phyloP scores from a whole-genome alignment of 2,113 vertebrate genomes.

The Amblyopsis rosae region DNA sequence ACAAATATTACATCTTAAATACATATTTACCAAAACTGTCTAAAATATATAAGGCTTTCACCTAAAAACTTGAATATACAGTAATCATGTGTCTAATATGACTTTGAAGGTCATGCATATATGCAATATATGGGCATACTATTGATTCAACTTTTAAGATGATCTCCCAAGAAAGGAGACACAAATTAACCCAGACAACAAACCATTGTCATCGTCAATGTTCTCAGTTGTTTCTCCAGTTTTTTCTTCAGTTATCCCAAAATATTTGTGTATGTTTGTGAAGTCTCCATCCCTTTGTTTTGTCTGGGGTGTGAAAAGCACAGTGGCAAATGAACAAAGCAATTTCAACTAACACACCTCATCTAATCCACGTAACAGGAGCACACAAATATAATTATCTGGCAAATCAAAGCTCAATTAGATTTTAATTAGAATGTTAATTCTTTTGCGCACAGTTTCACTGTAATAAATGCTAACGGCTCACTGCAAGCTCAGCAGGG shows the following conservation, averaged over 20 bases:
- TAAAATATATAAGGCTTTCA: too few relatives aligned
- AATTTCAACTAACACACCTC: constrained; percentile 69
- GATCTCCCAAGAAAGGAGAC: too few relatives aligned
- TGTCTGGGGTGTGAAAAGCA: constrained; percentile 30
- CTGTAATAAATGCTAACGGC: constrained; percentile 51
- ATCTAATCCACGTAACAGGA: constrained; percentile 64
- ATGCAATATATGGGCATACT: too few relatives aligned
- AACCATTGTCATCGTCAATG: too few relatives aligned
- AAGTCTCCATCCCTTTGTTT: constrained; percentile 39
- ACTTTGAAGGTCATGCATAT: too few relatives aligned
- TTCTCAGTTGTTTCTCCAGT: too few relatives aligned
- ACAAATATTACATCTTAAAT: too few relatives aligned
- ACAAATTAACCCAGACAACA: too few relatives aligned
- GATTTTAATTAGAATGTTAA: constrained; percentile 75
- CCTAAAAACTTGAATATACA: too few relatives aligned
- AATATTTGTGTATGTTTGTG: constrained; percentile 11
- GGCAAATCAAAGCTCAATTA: constrained; percentile 70
- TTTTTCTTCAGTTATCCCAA: neutral
- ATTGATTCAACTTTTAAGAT: too few relatives aligned
- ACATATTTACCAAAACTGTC: too few relatives aligned
- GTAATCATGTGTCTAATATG: too few relatives aligned
- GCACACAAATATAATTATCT: constrained; percentile 68
- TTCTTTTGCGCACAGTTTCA: constrained; percentile 60
- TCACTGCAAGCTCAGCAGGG: constrained; percentile 48
- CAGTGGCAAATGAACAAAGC: constrained; percentile 52